phyloP scores from a whole-genome alignment of 2,888 invertebrate genomes.

The Yponomeuta cagnagella region DNA sequence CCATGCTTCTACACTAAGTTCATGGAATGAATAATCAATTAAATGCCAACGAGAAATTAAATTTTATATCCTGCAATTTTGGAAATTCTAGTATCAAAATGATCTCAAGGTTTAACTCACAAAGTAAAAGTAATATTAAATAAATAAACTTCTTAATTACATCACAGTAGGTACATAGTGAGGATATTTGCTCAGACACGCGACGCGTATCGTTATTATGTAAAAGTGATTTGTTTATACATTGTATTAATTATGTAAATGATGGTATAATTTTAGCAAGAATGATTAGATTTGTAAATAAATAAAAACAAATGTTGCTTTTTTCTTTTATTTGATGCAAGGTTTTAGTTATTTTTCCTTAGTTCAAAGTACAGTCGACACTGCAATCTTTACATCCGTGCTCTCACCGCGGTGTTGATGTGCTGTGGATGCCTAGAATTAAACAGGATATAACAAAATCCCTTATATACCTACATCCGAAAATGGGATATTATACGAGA shows the following conservation, averaged over 20 bases:
- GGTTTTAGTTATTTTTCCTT: too few relatives aligned
- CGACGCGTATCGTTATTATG: constrained; percentile 18
- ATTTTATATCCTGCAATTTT: too few relatives aligned
- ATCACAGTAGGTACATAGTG: constrained; percentile 13
- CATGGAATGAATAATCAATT: too few relatives aligned
- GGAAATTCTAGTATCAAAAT: background rate
- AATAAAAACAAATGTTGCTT: constrained; percentile 40
- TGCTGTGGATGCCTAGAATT: too few relatives aligned
- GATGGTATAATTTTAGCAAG: constrained; percentile 53
- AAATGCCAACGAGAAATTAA: too few relatives aligned
- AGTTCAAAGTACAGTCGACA: too few relatives aligned
- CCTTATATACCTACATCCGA: too few relatives aligned
- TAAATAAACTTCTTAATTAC: background rate
- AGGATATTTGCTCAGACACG: constrained; percentile 14
- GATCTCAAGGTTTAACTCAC: constrained; percentile 7
- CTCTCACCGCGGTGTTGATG: too few relatives aligned
- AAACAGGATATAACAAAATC: too few relatives aligned
- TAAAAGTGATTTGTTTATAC: constrained; percentile 21
- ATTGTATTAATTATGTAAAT: constrained; percentile 17
- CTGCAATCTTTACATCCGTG: too few relatives aligned
- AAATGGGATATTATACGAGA: too few relatives aligned
- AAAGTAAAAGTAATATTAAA: background rate
- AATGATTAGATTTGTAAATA: constrained; percentile 75
- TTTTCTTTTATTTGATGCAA: constrained; percentile 6
- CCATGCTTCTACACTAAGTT: too few relatives aligned